phyloP scores from a whole-genome alignment of 2,797 vertebrate species.

The Microctenopoma lineatum region DNA sequence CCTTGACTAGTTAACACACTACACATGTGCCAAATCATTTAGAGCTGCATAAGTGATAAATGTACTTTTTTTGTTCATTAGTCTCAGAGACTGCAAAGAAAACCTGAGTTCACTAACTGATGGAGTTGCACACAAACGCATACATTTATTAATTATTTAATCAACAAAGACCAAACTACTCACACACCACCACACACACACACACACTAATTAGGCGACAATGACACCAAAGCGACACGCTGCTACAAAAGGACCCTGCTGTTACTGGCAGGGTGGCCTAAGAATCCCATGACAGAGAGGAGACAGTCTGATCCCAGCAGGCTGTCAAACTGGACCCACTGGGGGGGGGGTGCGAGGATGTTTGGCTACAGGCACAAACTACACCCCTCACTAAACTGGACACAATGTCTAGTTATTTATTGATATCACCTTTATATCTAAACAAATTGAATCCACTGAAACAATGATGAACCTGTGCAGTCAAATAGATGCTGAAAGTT shows the following conservation, averaged over 20 bases:
- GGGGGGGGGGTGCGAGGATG: no score
- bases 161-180: background rate
- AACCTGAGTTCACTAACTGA: no score
- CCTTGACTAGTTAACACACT: background rate
- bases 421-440: no score
- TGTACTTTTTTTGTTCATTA: background rate
- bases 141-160: no score
- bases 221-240: conserved; percentile 46
- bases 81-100: no score
- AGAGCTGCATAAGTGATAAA: background rate
- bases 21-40: background rate
- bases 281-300: conserved; percentile 48
- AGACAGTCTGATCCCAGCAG: conserved; percentile 51
- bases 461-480: no score
- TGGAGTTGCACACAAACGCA: no score
- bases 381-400: background rate
- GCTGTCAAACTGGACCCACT: background rate
- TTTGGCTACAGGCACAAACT: conserved; percentile 29
- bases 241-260: conserved; percentile 54
- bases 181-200: background rate
- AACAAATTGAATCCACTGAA: no score
- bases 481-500: no score
- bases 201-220: conserved; percentile 53
- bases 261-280: conserved; percentile 69
- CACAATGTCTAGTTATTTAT: no score